Percentiles rank a stretch among this genome's conserved stretches.
phyloP scores from a whole-genome alignment of 1,140 invertebrate genomes.

The Ganaspis sp. region DNA sequence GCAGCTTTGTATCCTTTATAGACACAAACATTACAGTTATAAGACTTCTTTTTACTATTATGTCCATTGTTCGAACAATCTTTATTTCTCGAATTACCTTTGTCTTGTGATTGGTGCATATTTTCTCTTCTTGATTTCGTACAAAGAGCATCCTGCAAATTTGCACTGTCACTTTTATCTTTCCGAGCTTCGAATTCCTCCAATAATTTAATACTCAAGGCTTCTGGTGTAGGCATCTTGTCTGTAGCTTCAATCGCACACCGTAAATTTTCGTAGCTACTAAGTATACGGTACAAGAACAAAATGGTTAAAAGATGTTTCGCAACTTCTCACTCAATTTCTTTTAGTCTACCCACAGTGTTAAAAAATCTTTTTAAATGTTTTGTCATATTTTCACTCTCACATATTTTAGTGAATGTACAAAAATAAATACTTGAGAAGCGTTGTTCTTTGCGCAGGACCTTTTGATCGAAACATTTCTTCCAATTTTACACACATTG shows the following conservation, averaged over 20 bases:
- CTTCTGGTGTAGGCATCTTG: constrained; percentile 39
- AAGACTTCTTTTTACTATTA: not conserved
- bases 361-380: constrained; percentile 35
- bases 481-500: constrained; percentile 43
- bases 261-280: constrained; percentile 54
- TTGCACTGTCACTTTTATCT: no score
- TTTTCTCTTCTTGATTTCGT: no score
- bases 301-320: constrained; percentile 54
- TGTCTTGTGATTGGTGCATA: no score
- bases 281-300: constrained; percentile 56
- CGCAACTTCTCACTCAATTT: constrained; percentile 44
- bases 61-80: not conserved
- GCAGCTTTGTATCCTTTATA: not conserved
- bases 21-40: constrained; percentile 2
- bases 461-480: constrained; percentile 47
- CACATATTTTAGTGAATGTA: constrained; percentile 42
- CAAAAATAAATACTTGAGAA: constrained; percentile 49
- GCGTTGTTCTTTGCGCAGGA: constrained; percentile 36
- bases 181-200: constrained; percentile 37
- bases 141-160: no score
- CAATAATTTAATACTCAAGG: constrained; percentile 42
- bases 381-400: constrained; percentile 36
- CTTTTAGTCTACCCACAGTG: constrained; percentile 33
- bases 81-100: not conserved
- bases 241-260: constrained; percentile 53